phyloP scores from a whole-genome alignment of 2,797 vertebrate species.

The Labroides dimidiatus region DNA sequence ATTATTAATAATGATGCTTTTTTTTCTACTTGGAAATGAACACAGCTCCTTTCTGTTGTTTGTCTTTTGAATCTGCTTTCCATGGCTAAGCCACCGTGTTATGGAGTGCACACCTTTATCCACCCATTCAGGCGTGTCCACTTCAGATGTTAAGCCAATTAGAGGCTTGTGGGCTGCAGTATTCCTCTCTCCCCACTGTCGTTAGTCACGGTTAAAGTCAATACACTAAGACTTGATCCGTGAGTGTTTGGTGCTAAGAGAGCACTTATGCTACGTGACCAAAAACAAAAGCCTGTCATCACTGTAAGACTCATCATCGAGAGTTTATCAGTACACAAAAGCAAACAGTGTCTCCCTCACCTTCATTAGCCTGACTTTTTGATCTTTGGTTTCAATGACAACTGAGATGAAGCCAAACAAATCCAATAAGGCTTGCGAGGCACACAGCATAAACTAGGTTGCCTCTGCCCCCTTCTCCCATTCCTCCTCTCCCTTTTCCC shows the following conservation, averaged over 20 bases:
- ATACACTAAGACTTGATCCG: conserved; percentile 57
- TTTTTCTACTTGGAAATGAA: conserved; percentile 20
- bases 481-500: conserved; percentile 50
- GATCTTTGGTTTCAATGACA: conserved; percentile 69
- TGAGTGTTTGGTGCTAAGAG: conserved; percentile 39
- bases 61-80: conserved; percentile 31
- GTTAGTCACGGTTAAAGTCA: conserved; percentile 67
- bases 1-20: conserved; percentile 14
- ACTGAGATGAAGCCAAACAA: conserved; percentile 47
- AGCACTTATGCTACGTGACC: background rate
- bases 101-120: conserved; percentile 55
- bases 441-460: conserved; percentile 71
- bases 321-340: conserved; percentile 39
- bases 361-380: conserved; percentile 61
- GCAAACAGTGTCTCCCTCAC: conserved; percentile 45
- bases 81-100: conserved; percentile 55
- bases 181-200: conserved; percentile 48
- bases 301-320: conserved; percentile 34
- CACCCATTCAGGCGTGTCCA: conserved; percentile 66
- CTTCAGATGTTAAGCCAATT: conserved; percentile 72
- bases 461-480: conserved; percentile 54
- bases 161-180: conserved; percentile 51
- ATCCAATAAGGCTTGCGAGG: conserved; percentile 56
- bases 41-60: conserved; percentile 24
- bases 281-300: conserved; percentile 38